phyloP scores from a whole-genome alignment of 2,113 vertebrate species.

The Ranitomeya imitator region DNA sequence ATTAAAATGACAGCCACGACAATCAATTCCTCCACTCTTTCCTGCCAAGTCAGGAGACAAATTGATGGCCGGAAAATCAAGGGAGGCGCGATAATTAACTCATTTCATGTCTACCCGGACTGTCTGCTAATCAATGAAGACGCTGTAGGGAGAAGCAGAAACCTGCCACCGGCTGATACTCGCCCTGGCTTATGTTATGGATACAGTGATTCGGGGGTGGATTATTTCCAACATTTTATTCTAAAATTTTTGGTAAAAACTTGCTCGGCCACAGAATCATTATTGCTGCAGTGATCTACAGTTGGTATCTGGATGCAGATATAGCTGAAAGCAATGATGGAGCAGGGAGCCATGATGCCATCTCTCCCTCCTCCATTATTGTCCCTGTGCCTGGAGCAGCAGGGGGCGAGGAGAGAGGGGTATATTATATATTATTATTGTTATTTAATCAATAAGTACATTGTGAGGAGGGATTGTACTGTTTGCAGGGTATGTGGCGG shows the following conservation, averaged over 20 bases:
- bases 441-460: no score
- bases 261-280: not conserved
- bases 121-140: not conserved
- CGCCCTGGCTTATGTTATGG: not conserved
- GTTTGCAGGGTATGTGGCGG: no score
- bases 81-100: slow-evolving; percentile 26
- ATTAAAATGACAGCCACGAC: slow-evolving; percentile 40
- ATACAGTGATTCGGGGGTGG: not conserved
- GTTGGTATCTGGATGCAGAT: not conserved
- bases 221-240: not conserved
- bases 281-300: not conserved
- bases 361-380: no score
- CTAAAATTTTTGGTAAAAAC: not conserved
- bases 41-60: slow-evolving; percentile 29
- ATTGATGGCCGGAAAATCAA: slow-evolving; percentile 29
- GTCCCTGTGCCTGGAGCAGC: no score
- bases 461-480: no score
- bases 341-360: no score
- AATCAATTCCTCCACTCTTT: slow-evolving; percentile 32
- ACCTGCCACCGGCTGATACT: not conserved
- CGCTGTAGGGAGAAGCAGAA: not conserved
- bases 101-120: not conserved
- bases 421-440: no score
- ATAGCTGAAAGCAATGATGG: no score
- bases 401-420: no score